Conservation (phyloP, 2,888 invertebrate genomes). For the Acronicta aceris region DNA sequence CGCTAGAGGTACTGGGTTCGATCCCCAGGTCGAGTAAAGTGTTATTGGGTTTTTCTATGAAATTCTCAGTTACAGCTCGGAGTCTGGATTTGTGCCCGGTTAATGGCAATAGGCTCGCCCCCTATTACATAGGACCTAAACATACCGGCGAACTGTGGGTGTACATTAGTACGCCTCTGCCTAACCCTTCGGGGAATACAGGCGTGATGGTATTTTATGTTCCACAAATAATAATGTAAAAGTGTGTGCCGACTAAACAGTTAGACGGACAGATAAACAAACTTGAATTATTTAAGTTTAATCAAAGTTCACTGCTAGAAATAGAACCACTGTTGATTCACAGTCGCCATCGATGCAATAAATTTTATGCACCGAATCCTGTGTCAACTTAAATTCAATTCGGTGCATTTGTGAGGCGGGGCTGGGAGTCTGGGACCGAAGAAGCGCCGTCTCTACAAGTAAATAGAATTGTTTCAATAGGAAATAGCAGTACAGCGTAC, state of each 20-base stretch:
- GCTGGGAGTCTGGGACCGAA: conserved; percentile 47
- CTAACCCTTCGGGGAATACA: too few species aligned
- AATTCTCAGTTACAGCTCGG: too few species aligned
- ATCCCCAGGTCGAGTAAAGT: too few species aligned
- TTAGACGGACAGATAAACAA: background rate
- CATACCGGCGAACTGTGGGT: too few species aligned
- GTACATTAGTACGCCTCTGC: too few species aligned
- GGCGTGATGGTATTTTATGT: too few species aligned
- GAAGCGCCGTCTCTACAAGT: conserved; percentile 62
- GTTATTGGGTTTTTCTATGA: too few species aligned
- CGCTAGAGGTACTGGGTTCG: too few species aligned
- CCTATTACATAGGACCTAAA: too few species aligned
- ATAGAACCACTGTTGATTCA: conserved; percentile 53
- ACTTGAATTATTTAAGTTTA: background rate
- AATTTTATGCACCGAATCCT: conserved; percentile 76
- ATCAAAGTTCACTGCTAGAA: background rate
- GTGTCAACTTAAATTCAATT: conserved; percentile 76
- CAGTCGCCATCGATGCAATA: conserved; percentile 67
- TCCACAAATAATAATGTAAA: too few species aligned
- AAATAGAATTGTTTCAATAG: conserved; percentile 77
- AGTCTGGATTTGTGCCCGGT: too few species aligned
- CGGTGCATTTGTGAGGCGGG: conserved; percentile 69
- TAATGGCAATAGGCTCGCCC: too few species aligned
- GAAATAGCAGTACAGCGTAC: conserved; percentile 49
- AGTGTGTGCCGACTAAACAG: background rate